Evolutionary conservation across 2,797 vertebrate species (phyloP), one percentile per base, ranked within the genome.

Genomic region (Tadarida brasiliensis): DNA sequence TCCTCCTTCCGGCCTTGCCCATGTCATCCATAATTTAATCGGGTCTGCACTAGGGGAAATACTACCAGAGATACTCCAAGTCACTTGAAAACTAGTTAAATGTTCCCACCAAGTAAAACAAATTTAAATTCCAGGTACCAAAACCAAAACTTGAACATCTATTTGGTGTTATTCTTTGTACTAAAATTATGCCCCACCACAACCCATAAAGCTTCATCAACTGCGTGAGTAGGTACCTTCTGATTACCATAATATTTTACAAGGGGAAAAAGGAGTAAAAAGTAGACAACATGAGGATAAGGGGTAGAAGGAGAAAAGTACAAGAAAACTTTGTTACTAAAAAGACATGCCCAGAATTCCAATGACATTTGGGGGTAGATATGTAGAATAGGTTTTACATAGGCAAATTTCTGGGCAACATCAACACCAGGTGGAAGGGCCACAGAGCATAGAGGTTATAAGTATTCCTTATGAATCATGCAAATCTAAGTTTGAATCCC

Each of bases 21-120:
- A 1, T 49, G 16, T 74, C 47, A 74, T 30, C n/a, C 39, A 91
- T 10, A 94, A 54, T 20, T 59, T 67, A 91, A 33, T 77, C 24
- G 74, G 15, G 11, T 94, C 19, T 61, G 56, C 15, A 54, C 30
- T 67, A 68, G 24, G 44, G 59, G 0, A 91, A 88, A 88, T 91
- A 28, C 6, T 11, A 85, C 33, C 39, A 84, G 11, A 61, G 22
- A 80, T 91, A 84, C 9, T 56, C 20, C 11, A 93, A 56, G 9
- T 51, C 28, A 87, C 11, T 47, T 47, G 39, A 84, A 88, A 91
- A 56, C 49, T 91, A 91, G 24, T 80, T 84, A 88, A 88, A 94
- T 1, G 15, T 54, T 15, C 33, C 44, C 67, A 59, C 9, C 11
- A 54, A 70, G n/a, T 83, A 22, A 30, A 85, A 85, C 84, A 94